These are phyloP conservation scores for Serrognathus titanus DNA, from an alignment of 2,888 invertebrate species.

Conservation along the genomic window DNA sequence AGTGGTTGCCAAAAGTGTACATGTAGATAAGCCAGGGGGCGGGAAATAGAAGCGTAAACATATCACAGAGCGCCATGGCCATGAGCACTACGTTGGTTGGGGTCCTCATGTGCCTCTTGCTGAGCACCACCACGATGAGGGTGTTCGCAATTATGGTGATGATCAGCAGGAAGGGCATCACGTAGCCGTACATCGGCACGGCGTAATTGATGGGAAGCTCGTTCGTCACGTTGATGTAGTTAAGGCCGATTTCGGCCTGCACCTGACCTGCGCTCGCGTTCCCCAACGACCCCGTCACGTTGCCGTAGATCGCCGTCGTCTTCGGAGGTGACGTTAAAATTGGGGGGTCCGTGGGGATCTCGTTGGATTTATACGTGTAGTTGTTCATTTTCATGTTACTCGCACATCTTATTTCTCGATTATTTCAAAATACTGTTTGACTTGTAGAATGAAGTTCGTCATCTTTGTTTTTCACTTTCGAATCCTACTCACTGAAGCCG, in stretches of 20 bases:
- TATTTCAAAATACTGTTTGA: too few species aligned
- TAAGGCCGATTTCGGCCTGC: neutral
- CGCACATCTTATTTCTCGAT: too few species aligned
- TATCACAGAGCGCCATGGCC: conserved; percentile 95
- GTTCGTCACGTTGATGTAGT: conserved; percentile 63
- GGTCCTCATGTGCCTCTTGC: conserved; percentile 86
- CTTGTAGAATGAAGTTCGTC: too few species aligned
- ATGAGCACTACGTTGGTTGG: conserved; percentile 90
- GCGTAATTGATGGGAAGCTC: conserved; percentile 66
- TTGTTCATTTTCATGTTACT: neutral
- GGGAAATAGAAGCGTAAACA: conserved; percentile 87
- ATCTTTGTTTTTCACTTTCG: too few species aligned
- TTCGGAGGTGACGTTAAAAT: too few species aligned
- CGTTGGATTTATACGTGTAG: neutral
- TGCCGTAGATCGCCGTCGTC: neutral
- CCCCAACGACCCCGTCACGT: neutral
- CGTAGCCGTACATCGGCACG: conserved; percentile 71
- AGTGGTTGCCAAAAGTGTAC: conserved; percentile 86
- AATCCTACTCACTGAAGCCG: too few species aligned
- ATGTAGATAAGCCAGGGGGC: conserved; percentile 90
- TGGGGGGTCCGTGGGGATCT: neutral
- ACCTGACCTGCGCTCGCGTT: neutral
- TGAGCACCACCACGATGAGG: conserved; percentile 83
- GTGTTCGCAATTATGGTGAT: conserved; percentile 90
- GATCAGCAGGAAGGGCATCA: conserved; percentile 80